phyloP scores from a whole-genome alignment of 2,797 vertebrate species.

The Sebastes trivittatus region DNA sequence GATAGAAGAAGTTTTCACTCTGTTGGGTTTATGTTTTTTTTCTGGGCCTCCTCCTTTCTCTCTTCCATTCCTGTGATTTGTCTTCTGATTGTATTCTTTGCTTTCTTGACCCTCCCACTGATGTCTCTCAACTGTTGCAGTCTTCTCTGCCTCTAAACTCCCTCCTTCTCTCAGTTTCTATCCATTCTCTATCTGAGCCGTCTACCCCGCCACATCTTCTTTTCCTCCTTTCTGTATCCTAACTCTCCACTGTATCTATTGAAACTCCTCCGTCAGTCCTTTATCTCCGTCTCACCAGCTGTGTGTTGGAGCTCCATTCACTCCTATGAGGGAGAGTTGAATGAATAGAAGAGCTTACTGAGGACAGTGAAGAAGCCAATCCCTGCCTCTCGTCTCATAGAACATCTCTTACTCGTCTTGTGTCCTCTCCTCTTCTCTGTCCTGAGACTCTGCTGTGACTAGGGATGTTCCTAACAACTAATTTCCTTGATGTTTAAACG shows the following conservation, averaged over 20 bases:
- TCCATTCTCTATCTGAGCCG: slow-evolving; percentile 1
- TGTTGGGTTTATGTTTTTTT: background rate
- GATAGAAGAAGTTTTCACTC: background rate
- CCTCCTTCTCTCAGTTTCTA: background rate
- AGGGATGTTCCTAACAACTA: too few species aligned
- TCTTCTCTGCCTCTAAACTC: background rate
- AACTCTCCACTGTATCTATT: slow-evolving; percentile 21
- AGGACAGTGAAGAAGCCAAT: slow-evolving; percentile 36
- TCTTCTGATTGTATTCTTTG: slow-evolving; percentile 1
- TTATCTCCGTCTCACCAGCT: slow-evolving; percentile 63
- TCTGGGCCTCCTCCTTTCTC: background rate
- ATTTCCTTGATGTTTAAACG: background rate
- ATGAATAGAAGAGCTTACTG: slow-evolving; percentile 56
- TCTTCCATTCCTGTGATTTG: background rate
- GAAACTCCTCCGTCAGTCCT: slow-evolving; percentile 39
- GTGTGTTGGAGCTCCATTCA: slow-evolving; percentile 35
- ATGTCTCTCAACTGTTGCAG: background rate
- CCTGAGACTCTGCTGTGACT: slow-evolving; percentile 10
- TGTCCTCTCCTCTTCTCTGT: background rate
- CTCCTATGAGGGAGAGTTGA: slow-evolving; percentile 36
- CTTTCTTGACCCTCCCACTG: slow-evolving; percentile 16
- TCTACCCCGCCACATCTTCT: background rate
- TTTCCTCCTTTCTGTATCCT: slow-evolving; percentile 11
- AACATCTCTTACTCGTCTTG: slow-evolving; percentile 7
- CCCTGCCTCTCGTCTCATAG: slow-evolving; percentile 36